Conservation (phyloP, 2,888 invertebrate genomes). For the Hirtodrosophila alboralis region DNA sequence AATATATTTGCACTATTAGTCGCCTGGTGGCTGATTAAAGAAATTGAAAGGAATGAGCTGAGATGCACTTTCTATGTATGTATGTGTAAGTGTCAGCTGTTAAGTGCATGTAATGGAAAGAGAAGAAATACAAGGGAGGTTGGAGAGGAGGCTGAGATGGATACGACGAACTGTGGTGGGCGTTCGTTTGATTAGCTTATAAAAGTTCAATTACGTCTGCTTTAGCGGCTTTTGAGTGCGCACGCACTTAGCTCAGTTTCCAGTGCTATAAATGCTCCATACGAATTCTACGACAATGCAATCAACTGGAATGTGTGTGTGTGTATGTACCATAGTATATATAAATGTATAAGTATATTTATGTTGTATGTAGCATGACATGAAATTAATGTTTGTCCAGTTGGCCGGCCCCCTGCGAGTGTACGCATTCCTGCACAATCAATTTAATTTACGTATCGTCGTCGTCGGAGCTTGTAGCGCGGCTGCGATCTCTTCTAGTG, state of each 20-base stretch:
- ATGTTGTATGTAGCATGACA: conserved; percentile 38
- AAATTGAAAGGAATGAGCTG: conserved; percentile 62
- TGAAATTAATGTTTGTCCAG: conserved; percentile 79
- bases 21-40: conserved; percentile 65
- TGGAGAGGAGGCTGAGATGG: conserved; percentile 13
- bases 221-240: conserved; percentile 44
- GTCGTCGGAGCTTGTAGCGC: conserved; percentile 39
- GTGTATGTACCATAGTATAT: conserved; percentile 1
- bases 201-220: conserved; percentile 74
- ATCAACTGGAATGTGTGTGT: conserved; percentile 38
- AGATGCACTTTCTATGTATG: conserved; percentile 26
- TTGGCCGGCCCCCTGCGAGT: conserved; percentile 52
- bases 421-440: conserved; percentile 76
- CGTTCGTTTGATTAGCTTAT: conserved; percentile 74
- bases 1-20: conserved; percentile 33
- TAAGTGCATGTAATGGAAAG: conserved; percentile 35
- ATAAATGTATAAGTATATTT: conserved; percentile 1
- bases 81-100: conserved; percentile 44
- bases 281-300: conserved; percentile 72
- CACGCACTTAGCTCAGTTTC: conserved; percentile 58
- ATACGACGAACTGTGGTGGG: conserved; percentile 57
- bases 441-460: conserved; percentile 77
- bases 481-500: conserved; percentile 47
- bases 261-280: conserved; percentile 61
- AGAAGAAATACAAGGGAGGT: conserved; percentile 1